Evolutionary conservation across 2,888 invertebrate genomes (phyloP), one percentile per base, ranked within the genome.

Genomic region (Dicroscelio sp.): DNA sequence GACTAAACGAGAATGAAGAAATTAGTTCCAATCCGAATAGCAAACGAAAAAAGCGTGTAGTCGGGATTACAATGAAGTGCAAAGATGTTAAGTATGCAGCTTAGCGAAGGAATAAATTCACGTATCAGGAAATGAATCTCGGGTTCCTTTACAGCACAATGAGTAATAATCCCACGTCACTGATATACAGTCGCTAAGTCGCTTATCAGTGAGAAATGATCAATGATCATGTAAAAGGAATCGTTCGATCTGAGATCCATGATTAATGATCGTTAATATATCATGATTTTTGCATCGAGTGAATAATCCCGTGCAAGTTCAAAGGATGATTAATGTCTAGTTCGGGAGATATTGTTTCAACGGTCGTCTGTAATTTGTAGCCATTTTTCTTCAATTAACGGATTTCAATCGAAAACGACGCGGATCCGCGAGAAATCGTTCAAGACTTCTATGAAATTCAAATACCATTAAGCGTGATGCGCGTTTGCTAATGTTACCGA

Each of bases 101-200:
- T 82, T 35, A 43, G 71, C 43, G 55, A 35, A 71, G 55, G 60
- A 60, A 60, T 60, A 60, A 60, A 60, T 60, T 60, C 60, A 60
- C 60, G 85, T 85, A 85, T 85, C 85, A 85, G 85, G 85, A 85
- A 85, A 76, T 85, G 65, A 65, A 85, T 85, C 85, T 85, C 76
- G 55, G 65, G 76, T 65, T 84, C 75, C 65, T 84, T 60, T 55
- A 25, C 67, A 85, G 48, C 84, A 85, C 85, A 85, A 85, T 85
- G 75, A 85, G 76, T 85, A 76, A 55, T 85, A 85, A 85, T 85
- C 85, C 58, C 85, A 52, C 67, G 76, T 85, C 76, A 67, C 67
- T 85, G 69, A 78, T 86, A 86, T 48, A 86, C 78, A 52, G 60
- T 69, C 76, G 33, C 83, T 30, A 33, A 48, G 20, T 71, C 31